Conservation (phyloP, 2,113 vertebrate genomes). For the Andinoacara biseriatus region DNA sequence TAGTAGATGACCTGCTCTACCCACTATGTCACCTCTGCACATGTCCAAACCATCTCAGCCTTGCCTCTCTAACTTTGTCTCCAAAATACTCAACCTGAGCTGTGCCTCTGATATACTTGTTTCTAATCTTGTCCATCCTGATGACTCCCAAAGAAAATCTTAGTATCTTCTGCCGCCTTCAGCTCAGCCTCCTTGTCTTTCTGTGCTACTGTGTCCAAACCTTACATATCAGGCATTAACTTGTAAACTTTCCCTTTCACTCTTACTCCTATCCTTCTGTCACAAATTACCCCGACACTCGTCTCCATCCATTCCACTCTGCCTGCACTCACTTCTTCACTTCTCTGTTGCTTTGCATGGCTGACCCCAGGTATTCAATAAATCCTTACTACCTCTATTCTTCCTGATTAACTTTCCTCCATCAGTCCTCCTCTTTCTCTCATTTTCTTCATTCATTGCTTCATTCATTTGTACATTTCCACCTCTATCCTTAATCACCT, state of each 20-base stretch:
- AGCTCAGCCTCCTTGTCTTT: not conserved
- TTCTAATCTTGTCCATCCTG: not conserved
- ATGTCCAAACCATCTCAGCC: too few relatives aligned
- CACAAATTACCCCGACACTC: not conserved
- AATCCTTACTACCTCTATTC: not conserved
- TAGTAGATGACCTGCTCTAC: too few relatives aligned
- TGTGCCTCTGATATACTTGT: too few relatives aligned
- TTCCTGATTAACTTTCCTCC: not conserved
- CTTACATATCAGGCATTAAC: accelerated
- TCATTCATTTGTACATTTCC: not conserved
- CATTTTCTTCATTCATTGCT: not conserved
- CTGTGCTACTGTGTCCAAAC: not conserved
- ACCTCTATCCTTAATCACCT: accelerated
- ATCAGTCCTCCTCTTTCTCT: not conserved
- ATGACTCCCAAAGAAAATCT: accelerated
- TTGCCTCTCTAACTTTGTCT: too few relatives aligned
- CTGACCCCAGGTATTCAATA: not conserved
- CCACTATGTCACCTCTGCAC: too few relatives aligned
- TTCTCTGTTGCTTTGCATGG: accelerated
- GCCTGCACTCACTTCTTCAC: not conserved
- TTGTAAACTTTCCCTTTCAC: not conserved
- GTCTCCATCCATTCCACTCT: accelerated
- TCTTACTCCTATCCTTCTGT: accelerated
- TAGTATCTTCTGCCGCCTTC: not conserved
- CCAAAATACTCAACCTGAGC: too few relatives aligned